These are phyloP conservation scores for Tetramorium bicarinatum DNA, from an alignment of 2,888 invertebrate species.

Conservation along the genomic window DNA sequence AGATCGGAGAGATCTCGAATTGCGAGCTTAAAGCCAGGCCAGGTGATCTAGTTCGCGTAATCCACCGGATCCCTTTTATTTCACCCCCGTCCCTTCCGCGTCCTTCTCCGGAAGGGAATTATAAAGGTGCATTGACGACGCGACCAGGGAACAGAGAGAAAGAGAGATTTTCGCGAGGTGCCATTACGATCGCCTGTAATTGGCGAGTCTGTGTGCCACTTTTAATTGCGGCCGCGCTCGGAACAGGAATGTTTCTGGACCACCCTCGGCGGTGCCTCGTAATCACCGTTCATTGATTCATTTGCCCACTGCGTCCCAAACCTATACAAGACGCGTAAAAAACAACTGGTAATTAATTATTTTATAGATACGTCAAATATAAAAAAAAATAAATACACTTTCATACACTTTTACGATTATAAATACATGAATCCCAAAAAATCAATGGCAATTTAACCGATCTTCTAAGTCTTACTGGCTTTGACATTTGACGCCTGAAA, in stretches of 20 bases:
- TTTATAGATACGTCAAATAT: neutral
- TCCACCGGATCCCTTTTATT: conserved; percentile 29
- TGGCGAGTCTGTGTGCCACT: conserved; percentile 58
- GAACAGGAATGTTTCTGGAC: conserved; percentile 1
- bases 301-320: neutral
- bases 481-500: neutral
- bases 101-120: neutral
- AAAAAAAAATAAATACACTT: neutral
- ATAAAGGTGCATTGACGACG: neutral
- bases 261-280: conserved; percentile 14
- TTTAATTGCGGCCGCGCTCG: conserved; percentile 62
- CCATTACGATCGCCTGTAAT: conserved; percentile 54
- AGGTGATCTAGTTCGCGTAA: neutral
- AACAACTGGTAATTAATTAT: conserved; percentile 11
- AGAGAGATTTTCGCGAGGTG: conserved; percentile 1
- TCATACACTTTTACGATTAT: neutral
- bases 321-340: conserved; percentile 19
- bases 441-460: neutral
- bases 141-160: neutral
- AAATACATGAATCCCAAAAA: neutral
- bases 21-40: conserved; percentile 12
- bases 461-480: neutral
- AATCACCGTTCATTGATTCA: conserved; percentile 64
- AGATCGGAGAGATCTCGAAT: neutral
- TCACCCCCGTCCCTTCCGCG: neutral